Conservation (phyloP, 2,797 vertebrate genomes). For the Stomatorhinus walkeri region DNA sequence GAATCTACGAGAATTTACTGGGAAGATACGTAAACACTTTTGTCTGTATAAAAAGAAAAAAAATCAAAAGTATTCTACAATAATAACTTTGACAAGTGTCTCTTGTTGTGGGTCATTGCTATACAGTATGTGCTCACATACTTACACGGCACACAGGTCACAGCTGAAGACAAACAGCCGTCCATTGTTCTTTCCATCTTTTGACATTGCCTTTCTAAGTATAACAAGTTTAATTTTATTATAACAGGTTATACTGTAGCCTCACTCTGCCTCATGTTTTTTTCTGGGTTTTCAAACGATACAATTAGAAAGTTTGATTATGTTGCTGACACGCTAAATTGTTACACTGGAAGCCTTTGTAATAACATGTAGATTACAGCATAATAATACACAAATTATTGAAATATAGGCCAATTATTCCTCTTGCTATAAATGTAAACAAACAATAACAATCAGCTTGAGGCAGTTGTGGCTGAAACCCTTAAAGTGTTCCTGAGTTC, state of each 20-base stretch:
- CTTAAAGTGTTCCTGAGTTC: neutral
- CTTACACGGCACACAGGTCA: neutral
- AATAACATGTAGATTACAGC: constrained; percentile 5
- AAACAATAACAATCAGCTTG: neutral
- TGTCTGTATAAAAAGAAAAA: constrained; percentile 77
- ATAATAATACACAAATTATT: constrained; percentile 8
- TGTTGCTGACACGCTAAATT: neutral
- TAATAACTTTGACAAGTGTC: constrained; percentile 77
- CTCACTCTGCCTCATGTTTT: neutral
- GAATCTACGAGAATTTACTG: constrained; percentile 75
- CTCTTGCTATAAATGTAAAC: neutral
- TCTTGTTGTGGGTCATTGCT: constrained; percentile 63
- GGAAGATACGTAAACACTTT: constrained; percentile 77
- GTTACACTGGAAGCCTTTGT: neutral
- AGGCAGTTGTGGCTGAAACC: neutral
- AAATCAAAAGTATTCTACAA: constrained; percentile 75
- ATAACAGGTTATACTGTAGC: neutral
- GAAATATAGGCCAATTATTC: neutral
- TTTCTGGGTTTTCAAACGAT: neutral
- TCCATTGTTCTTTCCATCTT: neutral
- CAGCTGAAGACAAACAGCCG: neutral
- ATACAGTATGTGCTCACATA: constrained; percentile 27
- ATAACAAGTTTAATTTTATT: neutral
- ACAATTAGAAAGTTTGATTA: neutral
- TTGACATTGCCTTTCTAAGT: neutral